These are phyloP conservation scores for Oncorhynchus tshawytscha DNA, from an alignment of 2,113 vertebrate species.

Conservation along the genomic window DNA sequence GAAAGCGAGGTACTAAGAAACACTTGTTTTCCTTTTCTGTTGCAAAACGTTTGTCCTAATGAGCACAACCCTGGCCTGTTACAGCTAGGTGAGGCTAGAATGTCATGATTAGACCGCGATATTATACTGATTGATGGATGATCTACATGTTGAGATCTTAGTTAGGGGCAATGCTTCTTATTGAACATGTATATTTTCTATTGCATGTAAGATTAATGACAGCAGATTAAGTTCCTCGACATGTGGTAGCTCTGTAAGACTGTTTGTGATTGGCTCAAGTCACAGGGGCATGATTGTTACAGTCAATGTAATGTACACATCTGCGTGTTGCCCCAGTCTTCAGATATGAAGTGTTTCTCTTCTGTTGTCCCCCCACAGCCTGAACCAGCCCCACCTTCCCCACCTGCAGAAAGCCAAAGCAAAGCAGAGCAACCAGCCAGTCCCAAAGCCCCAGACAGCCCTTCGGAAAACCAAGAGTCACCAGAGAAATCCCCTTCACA, in stretches of 20 bases:
- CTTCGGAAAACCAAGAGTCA: neutral
- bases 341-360: neutral
- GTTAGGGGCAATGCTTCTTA: too few species aligned
- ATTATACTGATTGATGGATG: too few species aligned
- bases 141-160: too few species aligned
- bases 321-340: neutral
- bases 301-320: neutral
- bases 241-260: neutral
- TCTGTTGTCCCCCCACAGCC: conserved; percentile 31
- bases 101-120: too few species aligned
- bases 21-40: too few species aligned
- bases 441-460: conserved; percentile 52
- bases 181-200: too few species aligned
- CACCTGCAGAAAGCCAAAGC: conserved; percentile 42
- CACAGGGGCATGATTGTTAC: neutral
- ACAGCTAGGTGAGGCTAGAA: too few species aligned
- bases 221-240: too few species aligned
- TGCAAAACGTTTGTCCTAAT: too few species aligned
- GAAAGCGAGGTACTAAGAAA: too few species aligned
- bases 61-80: too few species aligned
- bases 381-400: conserved; percentile 50
- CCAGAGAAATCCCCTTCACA: neutral
- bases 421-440: conserved; percentile 51
- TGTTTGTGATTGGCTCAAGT: neutral
- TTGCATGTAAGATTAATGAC: too few species aligned